phyloP scores from a whole-genome alignment of 2,113 vertebrate species.

The Crotalus horridus region DNA sequence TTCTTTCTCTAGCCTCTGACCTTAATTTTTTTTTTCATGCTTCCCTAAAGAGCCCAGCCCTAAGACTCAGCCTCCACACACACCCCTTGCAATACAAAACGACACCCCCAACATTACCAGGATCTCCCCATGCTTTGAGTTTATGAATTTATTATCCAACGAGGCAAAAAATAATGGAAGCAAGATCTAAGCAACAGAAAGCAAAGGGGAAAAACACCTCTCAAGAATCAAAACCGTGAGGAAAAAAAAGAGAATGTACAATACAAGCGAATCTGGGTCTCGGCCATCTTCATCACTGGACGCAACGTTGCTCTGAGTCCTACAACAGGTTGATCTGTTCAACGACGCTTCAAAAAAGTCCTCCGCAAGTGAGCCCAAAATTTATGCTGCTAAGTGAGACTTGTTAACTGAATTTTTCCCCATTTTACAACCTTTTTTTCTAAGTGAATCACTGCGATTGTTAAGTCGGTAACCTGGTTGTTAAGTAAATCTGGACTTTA shows the following conservation, averaged over 20 bases:
- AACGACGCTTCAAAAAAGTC: neutral
- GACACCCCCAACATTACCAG: neutral
- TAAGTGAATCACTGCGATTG: no score
- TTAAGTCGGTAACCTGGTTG: no score
- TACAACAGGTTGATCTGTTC: neutral
- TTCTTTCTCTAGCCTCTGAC: neutral
- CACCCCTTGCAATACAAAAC: neutral
- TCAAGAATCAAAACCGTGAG: neutral
- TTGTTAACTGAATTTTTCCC: neutral
- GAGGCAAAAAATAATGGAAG: neutral
- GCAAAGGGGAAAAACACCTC: neutral
- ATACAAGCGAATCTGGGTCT: neutral
- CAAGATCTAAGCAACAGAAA: neutral
- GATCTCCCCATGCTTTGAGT: neutral
- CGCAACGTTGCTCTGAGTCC: neutral
- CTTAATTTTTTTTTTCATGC: neutral
- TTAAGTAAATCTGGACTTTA: neutral
- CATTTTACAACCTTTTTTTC: neutral
- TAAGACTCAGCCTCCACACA: no score
- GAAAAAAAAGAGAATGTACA: no score
- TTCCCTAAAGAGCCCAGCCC: neutral
- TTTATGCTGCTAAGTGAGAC: neutral
- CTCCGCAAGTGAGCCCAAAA: neutral
- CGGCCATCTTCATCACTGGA: neutral
- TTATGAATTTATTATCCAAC: neutral